Base-by-base conservation (phyloP, 2,888 invertebrate genomes). In the Meghimatium bilineatum region DNA sequence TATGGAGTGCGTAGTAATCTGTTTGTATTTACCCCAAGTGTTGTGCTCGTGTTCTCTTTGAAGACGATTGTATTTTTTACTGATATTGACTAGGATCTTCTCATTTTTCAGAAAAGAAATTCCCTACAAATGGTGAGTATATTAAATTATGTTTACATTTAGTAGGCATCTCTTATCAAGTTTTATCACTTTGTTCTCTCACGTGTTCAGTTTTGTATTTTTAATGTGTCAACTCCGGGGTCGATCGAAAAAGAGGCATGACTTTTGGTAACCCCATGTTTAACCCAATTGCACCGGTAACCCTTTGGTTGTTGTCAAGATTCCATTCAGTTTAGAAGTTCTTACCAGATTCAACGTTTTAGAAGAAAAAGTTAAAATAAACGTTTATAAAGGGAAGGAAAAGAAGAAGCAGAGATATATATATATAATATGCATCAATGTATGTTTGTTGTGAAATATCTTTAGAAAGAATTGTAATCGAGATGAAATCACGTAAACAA, bases 21-120 rank as follows among this genome's bases (percentile, higher is more conserved):
- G 88, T 92, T 91, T 91, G 89, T 92, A 90, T 92, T 92, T 92
- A 92, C 91, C 17, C 85, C 89, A 89, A 88, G 90, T 90, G 88
- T 90, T 89, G 88, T 89, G 91, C 88, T 88, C 89, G 89, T 91
- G 91, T 91, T 91, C 83, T 82, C 83, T 87, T 86, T 77, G 80
- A 85, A 83, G 83, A 56, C 84, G 81, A 63, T 74, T 75, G 84
- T 78, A 44, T 44, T 72, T 77, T 84, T 84, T 84, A 56, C 81
- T 78, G 83, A 83, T 85, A 85, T 71, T n/a, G 80, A 63, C 44
- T 49, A 38, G 63, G 5, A 81, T 63, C 49, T 71, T 52, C 52
- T 52, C 32, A 52, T 52, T 49, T 5, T 38, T 23, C 10, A 38
- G 5, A 49, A 69, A 23, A 80, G 26, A 29, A 80, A 52, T 0